Evolutionary conservation across 2,888 invertebrate genomes (phyloP), one percentile per base, ranked within the genome.

Genomic region (Drosophila setosimentum): DNA sequence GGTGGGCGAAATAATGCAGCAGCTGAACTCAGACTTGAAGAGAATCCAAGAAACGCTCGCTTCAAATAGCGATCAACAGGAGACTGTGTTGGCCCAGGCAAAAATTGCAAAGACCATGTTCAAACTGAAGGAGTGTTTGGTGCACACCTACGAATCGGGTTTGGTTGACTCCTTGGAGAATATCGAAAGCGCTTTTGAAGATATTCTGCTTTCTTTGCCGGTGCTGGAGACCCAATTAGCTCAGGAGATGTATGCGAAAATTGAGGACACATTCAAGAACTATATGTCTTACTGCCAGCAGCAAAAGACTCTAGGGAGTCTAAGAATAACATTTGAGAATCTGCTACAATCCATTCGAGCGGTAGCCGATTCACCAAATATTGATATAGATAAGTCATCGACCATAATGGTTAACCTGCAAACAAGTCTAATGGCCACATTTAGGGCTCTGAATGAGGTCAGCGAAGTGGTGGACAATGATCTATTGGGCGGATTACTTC

Each of bases 221-320:
- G 92, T 77, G 88, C 92, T 76, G 73, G 94, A 81, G 89, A 92
- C 88, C 27, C 90, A 94, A 45, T 89, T 95, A 58, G 93, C 94
- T n/a, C 81, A 91, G 51, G 94, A 94, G 64, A 93, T 93, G 78
- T 92, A 92, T 64, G 76, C 91, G 6, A 92, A 94, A 69, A 83
- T 91, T 3, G 90, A 90, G 35, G 88, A 83, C 27, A 86, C 82
- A 33, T 86, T 86, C 3, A 78, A 84, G 4, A 80, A 92, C 35
- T 85, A 91, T 5, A 66, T 78, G 27, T 10, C 37, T 5, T 64
- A 68, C 6, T 82, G 80, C 29, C 61, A 50, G 18, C 50, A 67
- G n/a, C 68, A 71, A 2, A 49, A 79, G 10, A 66, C 64, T 0
- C 33, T 92, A 16, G 69, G 65, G 16, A 68, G 76, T n/a, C 53